phyloP scores from a whole-genome alignment of 2,797 vertebrate species.

The Discoglossus pictus region DNA sequence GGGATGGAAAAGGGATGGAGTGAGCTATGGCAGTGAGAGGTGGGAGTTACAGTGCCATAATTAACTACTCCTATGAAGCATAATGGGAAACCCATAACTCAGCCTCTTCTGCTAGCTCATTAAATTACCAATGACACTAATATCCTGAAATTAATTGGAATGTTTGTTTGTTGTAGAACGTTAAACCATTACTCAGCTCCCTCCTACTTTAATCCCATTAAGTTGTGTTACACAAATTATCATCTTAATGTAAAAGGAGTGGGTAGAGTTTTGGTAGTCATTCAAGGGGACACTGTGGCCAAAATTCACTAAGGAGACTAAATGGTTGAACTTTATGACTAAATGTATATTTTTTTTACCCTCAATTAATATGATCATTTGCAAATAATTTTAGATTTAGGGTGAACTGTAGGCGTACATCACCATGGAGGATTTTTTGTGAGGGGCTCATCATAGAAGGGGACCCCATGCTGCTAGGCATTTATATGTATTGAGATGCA shows the following conservation, averaged over 20 bases:
- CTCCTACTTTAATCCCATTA: constrained; percentile 41
- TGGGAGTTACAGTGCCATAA: constrained; percentile 46
- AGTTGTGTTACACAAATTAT: constrained; percentile 38
- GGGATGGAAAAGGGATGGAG: constrained; percentile 39
- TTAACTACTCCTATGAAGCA: constrained; percentile 44
- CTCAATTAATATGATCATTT: no score
- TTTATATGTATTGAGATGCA: no score
- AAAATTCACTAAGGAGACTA: no score
- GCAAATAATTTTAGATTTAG: no score
- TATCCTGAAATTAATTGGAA: constrained; percentile 46
- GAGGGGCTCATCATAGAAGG: no score
- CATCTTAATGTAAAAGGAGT: constrained; percentile 31
- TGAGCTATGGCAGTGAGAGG: constrained; percentile 36
- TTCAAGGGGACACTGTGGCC: no score
- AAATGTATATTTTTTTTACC: no score
- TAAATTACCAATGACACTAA: constrained; percentile 44
- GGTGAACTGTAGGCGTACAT: no score
- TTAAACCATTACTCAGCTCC: constrained; percentile 36
- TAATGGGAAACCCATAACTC: constrained; percentile 44
- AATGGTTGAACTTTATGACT: no score
- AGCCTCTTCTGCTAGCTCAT: constrained; percentile 36
- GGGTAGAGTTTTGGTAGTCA: constrained; percentile 19
- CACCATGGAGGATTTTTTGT: no score
- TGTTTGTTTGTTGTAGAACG: constrained; percentile 36
- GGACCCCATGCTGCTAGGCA: no score